These are phyloP conservation scores for Nomada goodeniana DNA, from an alignment of 2,888 invertebrate species.

Conservation along the genomic window DNA sequence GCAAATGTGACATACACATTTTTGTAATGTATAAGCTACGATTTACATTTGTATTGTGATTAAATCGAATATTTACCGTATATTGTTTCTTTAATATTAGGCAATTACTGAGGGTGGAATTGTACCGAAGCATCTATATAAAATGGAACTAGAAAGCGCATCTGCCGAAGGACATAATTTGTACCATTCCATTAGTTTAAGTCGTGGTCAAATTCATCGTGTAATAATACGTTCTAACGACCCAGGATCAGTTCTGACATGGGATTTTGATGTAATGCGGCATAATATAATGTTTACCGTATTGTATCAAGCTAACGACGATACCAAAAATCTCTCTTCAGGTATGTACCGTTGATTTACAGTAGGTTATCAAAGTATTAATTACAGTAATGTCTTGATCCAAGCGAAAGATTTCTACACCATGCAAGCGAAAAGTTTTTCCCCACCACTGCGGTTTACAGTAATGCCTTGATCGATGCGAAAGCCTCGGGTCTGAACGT, in stretches of 20 bases:
- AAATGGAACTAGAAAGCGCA: slow-evolving; percentile 83
- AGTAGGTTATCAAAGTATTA: no score
- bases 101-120: slow-evolving; percentile 94
- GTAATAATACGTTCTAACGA: slow-evolving; percentile 92
- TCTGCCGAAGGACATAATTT: slow-evolving; percentile 88
- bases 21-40: neutral
- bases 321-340: slow-evolving; percentile 9
- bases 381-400: no score
- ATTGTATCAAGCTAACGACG: slow-evolving; percentile 83
- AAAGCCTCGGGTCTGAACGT: no score
- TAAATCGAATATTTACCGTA: slow-evolving; percentile 16
- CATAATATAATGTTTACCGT: slow-evolving; percentile 95
- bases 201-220: slow-evolving; percentile 90
- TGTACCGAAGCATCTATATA: slow-evolving; percentile 94
- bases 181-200: slow-evolving; percentile 89
- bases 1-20: slow-evolving; percentile 3
- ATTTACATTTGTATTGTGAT: neutral
- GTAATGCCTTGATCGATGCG: no score
- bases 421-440: no score
- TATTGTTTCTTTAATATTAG: slow-evolving; percentile 83
- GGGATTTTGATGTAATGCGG: slow-evolving; percentile 98
- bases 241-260: slow-evolving; percentile 95
- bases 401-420: no score
- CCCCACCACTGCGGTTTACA: no score
- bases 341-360: slow-evolving; percentile 25